Conservation (phyloP, 2,797 vertebrate genomes). For the Sebastes reedi region DNA sequence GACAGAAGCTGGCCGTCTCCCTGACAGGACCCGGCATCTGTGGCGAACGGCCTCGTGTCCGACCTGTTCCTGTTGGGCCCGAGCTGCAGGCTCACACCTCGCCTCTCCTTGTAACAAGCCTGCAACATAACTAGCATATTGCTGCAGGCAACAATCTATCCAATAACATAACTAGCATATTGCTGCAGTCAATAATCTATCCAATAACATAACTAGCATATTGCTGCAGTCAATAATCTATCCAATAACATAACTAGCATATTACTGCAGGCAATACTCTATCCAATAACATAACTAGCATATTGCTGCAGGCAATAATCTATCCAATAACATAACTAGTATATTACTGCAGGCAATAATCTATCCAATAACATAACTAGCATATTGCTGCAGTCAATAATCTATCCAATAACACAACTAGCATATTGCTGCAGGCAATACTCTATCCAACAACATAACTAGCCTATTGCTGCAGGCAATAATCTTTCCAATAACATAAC, state of each 20-base stretch:
- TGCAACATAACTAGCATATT: neutral
- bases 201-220: neutral
- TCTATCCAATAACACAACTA: neutral
- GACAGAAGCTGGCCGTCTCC: slow-evolving; percentile 28
- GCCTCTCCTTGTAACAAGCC: neutral
- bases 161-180: neutral
- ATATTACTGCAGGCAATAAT: neutral
- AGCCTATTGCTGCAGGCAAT: neutral
- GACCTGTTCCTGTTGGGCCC: slow-evolving; percentile 4
- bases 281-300: neutral
- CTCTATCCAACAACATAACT: neutral
- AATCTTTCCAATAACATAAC: too few relatives aligned
- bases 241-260: neutral
- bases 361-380: neutral
- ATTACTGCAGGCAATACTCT: neutral
- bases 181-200: neutral
- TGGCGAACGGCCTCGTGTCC: neutral
- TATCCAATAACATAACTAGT: neutral
- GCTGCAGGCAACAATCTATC: too few relatives aligned
- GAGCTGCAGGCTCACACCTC: neutral
- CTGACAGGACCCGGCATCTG: slow-evolving; percentile 24
- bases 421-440: neutral
- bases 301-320: neutral
- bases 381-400: neutral
- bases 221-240: neutral